Evolutionary conservation across 2,888 invertebrate species (phyloP).

Genomic region (Ennomos erosarius): DNA sequence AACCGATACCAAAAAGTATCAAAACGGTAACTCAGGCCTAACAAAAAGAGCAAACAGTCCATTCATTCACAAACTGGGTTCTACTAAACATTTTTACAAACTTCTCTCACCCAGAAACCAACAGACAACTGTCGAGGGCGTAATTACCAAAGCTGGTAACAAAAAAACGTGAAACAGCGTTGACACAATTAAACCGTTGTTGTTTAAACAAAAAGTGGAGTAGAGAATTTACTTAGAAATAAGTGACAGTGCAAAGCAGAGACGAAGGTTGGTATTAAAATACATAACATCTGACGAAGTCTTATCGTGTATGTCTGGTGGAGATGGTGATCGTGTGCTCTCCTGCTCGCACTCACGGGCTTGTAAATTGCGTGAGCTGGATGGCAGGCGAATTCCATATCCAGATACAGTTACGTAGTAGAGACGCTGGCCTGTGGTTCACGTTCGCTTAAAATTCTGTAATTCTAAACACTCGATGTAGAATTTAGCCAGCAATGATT

Average conservation of each 20-base stretch:
- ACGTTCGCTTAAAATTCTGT: too few species aligned
- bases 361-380: too few species aligned
- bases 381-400: too few species aligned
- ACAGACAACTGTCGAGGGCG: slow-evolving; percentile 7
- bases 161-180: slow-evolving; percentile 28
- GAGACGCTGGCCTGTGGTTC: too few species aligned
- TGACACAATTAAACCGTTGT: slow-evolving; percentile 37
- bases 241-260: slow-evolving; percentile 1
- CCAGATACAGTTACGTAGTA: too few species aligned
- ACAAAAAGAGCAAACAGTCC: slow-evolving; percentile 24
- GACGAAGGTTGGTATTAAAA: neutral
- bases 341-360: too few species aligned
- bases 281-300: too few species aligned
- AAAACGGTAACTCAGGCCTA: slow-evolving; percentile 18
- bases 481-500: too few species aligned
- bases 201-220: slow-evolving; percentile 29
- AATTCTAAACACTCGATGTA: too few species aligned
- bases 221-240: slow-evolving; percentile 8
- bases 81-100: slow-evolving; percentile 16
- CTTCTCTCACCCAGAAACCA: slow-evolving; percentile 10
- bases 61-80: slow-evolving; percentile 20
- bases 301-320: too few species aligned
- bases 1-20: neutral
- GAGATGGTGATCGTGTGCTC: too few species aligned
- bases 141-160: slow-evolving; percentile 13